A percentile compares a stretch with the other conserved stretches of the same genome.
Conservation (phyloP, 2,888 invertebrate genomes). For the Drosophila gaucha region DNA sequence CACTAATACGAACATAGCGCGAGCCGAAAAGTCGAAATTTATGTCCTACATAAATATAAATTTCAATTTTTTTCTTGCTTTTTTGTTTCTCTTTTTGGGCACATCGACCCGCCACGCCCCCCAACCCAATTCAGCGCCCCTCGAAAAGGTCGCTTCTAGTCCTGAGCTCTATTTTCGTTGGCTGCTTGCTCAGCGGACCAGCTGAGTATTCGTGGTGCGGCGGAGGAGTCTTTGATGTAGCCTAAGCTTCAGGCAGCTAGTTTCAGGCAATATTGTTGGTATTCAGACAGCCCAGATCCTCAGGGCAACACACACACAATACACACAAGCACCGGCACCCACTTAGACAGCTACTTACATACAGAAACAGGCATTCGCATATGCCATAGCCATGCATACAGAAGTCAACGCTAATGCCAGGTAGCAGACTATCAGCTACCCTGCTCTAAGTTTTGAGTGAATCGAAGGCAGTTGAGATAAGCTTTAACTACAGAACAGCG, state of each 20-base stretch:
- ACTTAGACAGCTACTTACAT: conserved; percentile 61
- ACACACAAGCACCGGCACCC: conserved; percentile 28
- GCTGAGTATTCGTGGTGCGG: background rate
- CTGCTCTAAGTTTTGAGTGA: too few relatives aligned
- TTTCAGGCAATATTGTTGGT: conserved; percentile 59
- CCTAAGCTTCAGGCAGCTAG: conserved; percentile 47
- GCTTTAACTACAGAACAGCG: too few relatives aligned
- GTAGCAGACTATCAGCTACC: conserved; percentile 22
- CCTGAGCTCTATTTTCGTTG: conserved; percentile 25
- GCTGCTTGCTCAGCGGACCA: conserved; percentile 18
- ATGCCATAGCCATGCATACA: conserved; percentile 26
- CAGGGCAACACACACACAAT: conserved; percentile 14
- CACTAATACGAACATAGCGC: conserved; percentile 55
- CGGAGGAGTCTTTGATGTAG: conserved; percentile 50
- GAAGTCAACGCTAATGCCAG: background rate
- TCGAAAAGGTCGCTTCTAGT: conserved; percentile 28
- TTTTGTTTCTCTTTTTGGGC: conserved; percentile 27
- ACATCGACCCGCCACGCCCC: conserved; percentile 41
- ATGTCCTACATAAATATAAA: conserved; percentile 78
- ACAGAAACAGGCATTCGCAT: conserved; percentile 46
- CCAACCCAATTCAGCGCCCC: background rate
- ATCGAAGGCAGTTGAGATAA: too few relatives aligned
- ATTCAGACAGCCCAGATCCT: conserved; percentile 26
- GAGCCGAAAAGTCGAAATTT: conserved; percentile 73
- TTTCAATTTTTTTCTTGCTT: conserved; percentile 60